Evolutionary conservation across 2,113 vertebrate genomes (phyloP), one percentile per base, ranked within the genome.

Genomic region (Brevimyrus niger): DNA sequence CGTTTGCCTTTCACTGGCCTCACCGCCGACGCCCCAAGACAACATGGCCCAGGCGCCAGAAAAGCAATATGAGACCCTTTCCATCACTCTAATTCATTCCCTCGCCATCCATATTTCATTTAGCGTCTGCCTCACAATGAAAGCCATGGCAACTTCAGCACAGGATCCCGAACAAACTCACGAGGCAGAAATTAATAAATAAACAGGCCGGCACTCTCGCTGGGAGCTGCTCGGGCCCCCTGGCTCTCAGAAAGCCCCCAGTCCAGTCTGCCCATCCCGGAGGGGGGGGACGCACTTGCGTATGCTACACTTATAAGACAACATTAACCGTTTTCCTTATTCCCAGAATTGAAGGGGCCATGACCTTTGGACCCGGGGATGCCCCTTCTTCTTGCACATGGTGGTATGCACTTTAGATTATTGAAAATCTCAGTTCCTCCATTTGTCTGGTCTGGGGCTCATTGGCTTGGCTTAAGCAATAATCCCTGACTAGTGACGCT

Each of bases 31-130:
- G 92, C 94, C 94, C 92, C 87, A 92, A 95, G 94, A 95, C 94
- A 94, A 92, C 91, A 94, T 93, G 91, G 92, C 93, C 92, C 90
- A 93, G 94, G 94, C 91, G 93, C 94, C 93, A 94, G 93, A 50
- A 93, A 95, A 93, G 93, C 94, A 94, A 94, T 94, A 95, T 95
- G 94, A 93, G 92, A 92, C 92, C 92, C 91, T 89, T 95, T 95
- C 94, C 94, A 95, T 95, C 95, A 94, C 94, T 95, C 93, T 95
- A 96, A 95, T 95, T 95, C 94, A 95, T 92, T 94, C 94, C 93
- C 94, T 94, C 23, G 93, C 92, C 94, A 96, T 96, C 93, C 94
- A 96, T 96, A 95, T 95, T 96, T 96, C 94, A 96, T 96, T 94
- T 89, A 92, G 92, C 92, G 93, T 95, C 93, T 58, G 91, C 93